Conservation (phyloP, 2,113 vertebrate genomes). For the Microtus ochrogaster region DNA sequence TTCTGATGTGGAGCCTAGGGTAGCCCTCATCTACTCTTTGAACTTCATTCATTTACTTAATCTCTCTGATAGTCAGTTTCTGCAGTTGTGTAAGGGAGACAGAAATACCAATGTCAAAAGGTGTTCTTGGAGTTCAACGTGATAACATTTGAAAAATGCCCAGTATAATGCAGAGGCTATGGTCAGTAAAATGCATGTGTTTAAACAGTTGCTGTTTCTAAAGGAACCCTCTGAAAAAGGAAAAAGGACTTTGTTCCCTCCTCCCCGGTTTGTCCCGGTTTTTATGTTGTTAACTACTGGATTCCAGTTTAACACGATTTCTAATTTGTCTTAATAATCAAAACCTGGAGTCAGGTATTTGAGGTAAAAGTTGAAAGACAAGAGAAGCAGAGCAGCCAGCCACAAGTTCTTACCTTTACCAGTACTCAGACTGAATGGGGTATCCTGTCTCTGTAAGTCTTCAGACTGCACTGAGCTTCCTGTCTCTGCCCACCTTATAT, state of each 20-base stretch:
- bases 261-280: neutral
- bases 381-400: too few species aligned
- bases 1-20: neutral
- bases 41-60: slow-evolving; percentile 30
- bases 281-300: slow-evolving; percentile 38
- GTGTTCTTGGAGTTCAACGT: neutral
- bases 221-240: neutral
- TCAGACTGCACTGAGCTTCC: too few species aligned
- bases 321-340: too few species aligned
- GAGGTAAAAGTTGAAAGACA: too few species aligned
- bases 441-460: too few species aligned
- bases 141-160: neutral
- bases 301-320: neutral
- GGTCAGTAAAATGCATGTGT: neutral
- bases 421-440: too few species aligned
- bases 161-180: neutral
- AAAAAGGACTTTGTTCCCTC: neutral
- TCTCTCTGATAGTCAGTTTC: slow-evolving; percentile 1
- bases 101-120: neutral
- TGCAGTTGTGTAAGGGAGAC: neutral
- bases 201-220: slow-evolving; percentile 34
- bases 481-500: too few species aligned
- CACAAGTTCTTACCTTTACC: too few species aligned
- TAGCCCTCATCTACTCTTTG: neutral
- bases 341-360: too few species aligned